Conservation (phyloP, 2,113 vertebrate species). For the Syngnathus floridae region DNA sequence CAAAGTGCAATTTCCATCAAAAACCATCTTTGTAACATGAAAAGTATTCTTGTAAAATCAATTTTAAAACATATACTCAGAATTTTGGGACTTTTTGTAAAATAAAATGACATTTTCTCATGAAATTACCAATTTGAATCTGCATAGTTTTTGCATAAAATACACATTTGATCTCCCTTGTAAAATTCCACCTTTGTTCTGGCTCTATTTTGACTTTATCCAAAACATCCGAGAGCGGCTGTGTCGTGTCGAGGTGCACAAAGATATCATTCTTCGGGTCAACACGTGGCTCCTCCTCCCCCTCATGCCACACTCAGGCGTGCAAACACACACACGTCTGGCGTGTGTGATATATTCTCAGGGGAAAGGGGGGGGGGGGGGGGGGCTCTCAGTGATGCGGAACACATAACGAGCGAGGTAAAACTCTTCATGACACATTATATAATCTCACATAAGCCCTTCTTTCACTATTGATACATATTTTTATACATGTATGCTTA, state of each 20-base stretch:
- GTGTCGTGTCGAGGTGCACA: not conserved
- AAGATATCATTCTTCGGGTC: not conserved
- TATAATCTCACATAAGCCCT: conserved; percentile 58
- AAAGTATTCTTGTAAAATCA: too few relatives aligned
- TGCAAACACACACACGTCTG: not conserved
- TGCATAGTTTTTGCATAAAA: too few relatives aligned
- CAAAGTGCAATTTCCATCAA: too few relatives aligned
- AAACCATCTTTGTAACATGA: too few relatives aligned
- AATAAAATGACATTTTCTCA: not conserved
- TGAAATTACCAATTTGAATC: not conserved
- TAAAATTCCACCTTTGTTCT: not conserved
- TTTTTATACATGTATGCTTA: not conserved
- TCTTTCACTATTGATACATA: conserved; percentile 63
- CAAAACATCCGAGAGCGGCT: not conserved
- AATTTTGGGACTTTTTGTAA: too few relatives aligned
- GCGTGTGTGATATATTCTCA: conserved; percentile 14
- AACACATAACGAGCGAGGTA: conserved; percentile 32
- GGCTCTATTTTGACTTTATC: not conserved
- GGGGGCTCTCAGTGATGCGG: not conserved
- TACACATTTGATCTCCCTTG: too few relatives aligned
- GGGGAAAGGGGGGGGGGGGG: conserved; percentile 8
- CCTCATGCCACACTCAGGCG: conserved; percentile 5
- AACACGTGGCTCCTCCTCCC: conserved; percentile 11
- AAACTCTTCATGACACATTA: conserved; percentile 45
- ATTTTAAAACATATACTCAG: too few relatives aligned